Evolutionary conservation across 2,113 vertebrate species (phyloP), one percentile per base, ranked within the genome.

Genomic region (Capreolus pygargus): DNA sequence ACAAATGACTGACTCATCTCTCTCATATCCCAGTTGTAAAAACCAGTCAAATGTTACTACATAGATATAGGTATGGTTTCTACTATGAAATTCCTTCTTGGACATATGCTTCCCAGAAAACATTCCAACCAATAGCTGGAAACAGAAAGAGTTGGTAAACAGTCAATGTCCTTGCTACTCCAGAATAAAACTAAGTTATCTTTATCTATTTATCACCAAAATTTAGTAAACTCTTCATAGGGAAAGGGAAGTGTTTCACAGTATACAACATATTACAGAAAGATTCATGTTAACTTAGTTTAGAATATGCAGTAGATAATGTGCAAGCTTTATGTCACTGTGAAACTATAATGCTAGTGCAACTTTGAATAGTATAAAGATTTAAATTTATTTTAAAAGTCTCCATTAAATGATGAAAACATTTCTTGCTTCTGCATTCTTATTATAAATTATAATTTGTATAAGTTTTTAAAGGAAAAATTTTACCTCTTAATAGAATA

Each of bases 401-500:
- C 11, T 86, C 74, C 52, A 83, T 70, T 96, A 93, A 76, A 36
- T 28, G 45, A 43, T 81, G 36, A 92, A 88, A 67, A 85, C 74
- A 61, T 74, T 55, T 86, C 30, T 50, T 93, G 0, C 7, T 4
- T 95, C 9, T 60, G 28, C 2, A 6, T 81, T 91, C 19, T 13
- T 39, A 89, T 94, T 86, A 91, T 96, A 70, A 87, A 74, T 90
- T 96, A n/a, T 0, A 84, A 54, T 81, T 57, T 92, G 16, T 33
- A 39, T 7, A 86, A 83, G 6, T 52, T 82, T 86, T 87, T 43
- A 23, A 87, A 88, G 13, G n/a, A 88, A 87, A 74, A 19, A 2
- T 30, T 70, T 79, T 57, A 64, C 19, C 85, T 54, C 91, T 79
- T 89, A 74, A 93, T 95, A 95, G 90, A 90, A 92, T 89, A 93